Base-by-base conservation (phyloP, 1,140 invertebrate genomes). In the Conus ventricosus region DNA sequence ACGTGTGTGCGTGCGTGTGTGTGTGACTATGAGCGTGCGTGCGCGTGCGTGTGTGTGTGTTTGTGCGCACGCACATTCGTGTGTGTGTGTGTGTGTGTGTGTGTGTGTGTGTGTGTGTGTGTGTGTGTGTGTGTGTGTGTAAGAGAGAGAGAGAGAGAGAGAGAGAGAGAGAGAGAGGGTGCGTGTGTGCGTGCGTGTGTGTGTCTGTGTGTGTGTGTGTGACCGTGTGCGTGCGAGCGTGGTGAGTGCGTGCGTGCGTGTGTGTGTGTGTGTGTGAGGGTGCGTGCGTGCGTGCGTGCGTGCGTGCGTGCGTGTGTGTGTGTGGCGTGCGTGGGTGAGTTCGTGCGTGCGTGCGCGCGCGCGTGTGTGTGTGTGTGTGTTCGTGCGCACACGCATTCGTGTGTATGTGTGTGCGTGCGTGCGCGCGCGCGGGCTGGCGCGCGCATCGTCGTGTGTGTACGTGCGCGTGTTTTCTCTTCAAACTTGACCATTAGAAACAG, bases 301-400 rank as follows among this genome's bases (percentile, higher is more conserved):
- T 5, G 78, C 13, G 78, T 4, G 78, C 15, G 78, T 4, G 25
- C 60, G 60, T 3, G 83, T 17, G 83, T 3, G 83, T 2, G 83
- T 2, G 83, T 84, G 84, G 20, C 67, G 84, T 27, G 57, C 67
- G 84, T 27, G 55, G 67, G 84, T 15, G 84, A 17, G 84, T 15
- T 23, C 5, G 84, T n/a, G 84, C 60, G 60, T 3, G 83, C 54
- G 83, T 3, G 83, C n/a, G 83, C n/a, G 83, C 55, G 84, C 27
- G 84, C 0, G 55, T n/a, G 20, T 85, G 84, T 27, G 57, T 85
- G 84, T 27, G 55, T 85, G 84, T 15, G 84, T 67, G 84, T 15
- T 23, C 5, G 84, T n/a, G 84, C 4, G 25, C 4, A 20, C 20
- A 51, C 4, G 83, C 6, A 39, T 39, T 39, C 39, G 39, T 39